phyloP scores from a whole-genome alignment of 2,888 invertebrate species.

The Agriotes lineatus region DNA sequence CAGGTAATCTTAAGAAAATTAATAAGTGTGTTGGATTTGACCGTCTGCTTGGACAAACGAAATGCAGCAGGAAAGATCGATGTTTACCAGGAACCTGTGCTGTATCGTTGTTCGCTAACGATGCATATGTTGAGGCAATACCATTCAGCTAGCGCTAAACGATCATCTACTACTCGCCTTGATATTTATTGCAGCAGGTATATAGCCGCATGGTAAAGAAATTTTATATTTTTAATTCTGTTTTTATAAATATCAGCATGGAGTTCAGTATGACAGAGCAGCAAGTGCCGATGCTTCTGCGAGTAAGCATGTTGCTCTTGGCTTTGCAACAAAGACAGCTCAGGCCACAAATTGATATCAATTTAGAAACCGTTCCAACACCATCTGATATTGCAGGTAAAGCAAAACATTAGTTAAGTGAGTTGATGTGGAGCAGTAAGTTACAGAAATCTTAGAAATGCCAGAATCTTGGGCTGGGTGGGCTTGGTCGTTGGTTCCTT shows the following conservation, averaged over 20 bases:
- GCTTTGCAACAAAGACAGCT: conserved; percentile 74
- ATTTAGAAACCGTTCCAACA: conserved; percentile 38
- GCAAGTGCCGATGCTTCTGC: conserved; percentile 84
- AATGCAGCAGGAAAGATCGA: conserved; percentile 94
- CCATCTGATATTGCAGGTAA: conserved; percentile 36
- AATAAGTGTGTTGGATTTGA: conserved; percentile 86
- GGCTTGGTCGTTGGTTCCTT: conserved; percentile 79
- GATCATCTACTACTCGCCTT: conserved; percentile 73
- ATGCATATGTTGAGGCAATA: conserved; percentile 78
- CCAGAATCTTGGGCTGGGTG: conserved; percentile 72
- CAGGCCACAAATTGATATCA: conserved; percentile 56
- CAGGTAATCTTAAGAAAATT: conserved; percentile 79
- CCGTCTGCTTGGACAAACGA: conserved; percentile 90
- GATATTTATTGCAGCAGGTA: conserved; percentile 71
- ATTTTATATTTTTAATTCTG: conserved; percentile 31
- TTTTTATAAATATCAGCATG: conserved; percentile 71
- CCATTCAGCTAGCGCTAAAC: conserved; percentile 68
- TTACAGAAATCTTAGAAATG: conserved; percentile 55
- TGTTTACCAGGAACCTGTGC: conserved; percentile 91
- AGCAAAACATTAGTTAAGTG: not conserved
- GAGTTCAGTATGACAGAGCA: conserved; percentile 84
- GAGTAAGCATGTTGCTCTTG: conserved; percentile 75
- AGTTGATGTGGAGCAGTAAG: not conserved
- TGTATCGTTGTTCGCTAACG: conserved; percentile 90
- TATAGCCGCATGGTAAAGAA: conserved; percentile 12